These are phyloP conservation scores for Dermatemys mawii DNA, from an alignment of 2,113 vertebrate species.

Conservation along the genomic window DNA sequence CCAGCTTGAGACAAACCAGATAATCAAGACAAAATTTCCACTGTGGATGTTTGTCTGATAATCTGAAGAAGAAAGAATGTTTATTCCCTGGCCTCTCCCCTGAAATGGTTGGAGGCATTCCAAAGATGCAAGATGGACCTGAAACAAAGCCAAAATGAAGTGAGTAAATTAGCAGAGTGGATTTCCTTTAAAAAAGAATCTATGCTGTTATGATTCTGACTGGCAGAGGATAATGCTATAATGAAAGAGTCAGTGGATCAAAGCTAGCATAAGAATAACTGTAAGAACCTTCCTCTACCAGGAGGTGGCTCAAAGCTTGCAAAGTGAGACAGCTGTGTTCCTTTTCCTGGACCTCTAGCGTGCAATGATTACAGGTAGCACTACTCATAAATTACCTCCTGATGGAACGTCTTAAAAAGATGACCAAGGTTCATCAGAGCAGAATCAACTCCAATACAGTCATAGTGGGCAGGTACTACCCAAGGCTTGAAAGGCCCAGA, in stretches of 20 bases:
- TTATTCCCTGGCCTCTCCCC: neutral
- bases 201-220: neutral
- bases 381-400: neutral
- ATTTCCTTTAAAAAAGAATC: too few relatives aligned
- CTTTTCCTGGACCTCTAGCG: neutral
- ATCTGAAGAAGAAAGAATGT: neutral
- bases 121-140: neutral
- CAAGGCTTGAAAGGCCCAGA: neutral
- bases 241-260: neutral
- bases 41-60: neutral
- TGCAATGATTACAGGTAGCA: neutral
- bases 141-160: neutral
- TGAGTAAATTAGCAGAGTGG: neutral
- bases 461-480: neutral
- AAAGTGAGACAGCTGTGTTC: neutral
- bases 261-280: neutral
- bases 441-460: neutral
- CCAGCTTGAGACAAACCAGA: neutral
- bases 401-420: neutral
- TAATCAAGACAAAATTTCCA: neutral
- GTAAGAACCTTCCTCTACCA: neutral
- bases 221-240: neutral
- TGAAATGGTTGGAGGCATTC: neutral
- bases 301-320: neutral
- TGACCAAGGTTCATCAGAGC: neutral